These are phyloP conservation scores for Dilophus febrilis DNA, from an alignment of 2,888 invertebrate genomes.

Conservation along the genomic window DNA sequence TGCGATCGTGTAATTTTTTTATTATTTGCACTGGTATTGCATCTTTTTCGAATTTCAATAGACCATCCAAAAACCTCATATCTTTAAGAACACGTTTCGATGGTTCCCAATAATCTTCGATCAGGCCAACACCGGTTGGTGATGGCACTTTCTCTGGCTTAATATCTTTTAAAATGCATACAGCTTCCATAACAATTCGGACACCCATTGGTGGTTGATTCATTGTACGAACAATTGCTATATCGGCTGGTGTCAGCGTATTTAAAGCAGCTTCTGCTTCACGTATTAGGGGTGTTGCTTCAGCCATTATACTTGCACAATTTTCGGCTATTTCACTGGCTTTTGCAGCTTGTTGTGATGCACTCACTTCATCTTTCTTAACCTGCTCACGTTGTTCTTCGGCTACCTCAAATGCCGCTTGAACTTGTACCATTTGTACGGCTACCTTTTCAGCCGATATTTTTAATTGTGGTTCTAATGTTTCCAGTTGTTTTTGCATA, in stretches of 20 bases:
- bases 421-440: conserved; percentile 68
- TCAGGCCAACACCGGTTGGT: conserved; percentile 63
- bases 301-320: conserved; percentile 79
- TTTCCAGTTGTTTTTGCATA: conserved; percentile 69
- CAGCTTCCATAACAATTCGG: conserved; percentile 83
- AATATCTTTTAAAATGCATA: conserved; percentile 81
- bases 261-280: conserved; percentile 73
- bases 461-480: conserved; percentile 72
- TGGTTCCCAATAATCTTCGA: conserved; percentile 88
- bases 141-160: conserved; percentile 79
- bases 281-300: conserved; percentile 82
- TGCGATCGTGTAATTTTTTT: conserved; percentile 64
- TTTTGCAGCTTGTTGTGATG: conserved; percentile 55
- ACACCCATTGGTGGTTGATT: conserved; percentile 87
- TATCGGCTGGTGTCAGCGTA: conserved; percentile 71
- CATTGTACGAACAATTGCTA: conserved; percentile 90
- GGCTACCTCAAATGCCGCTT: conserved; percentile 73
- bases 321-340: conserved; percentile 83
- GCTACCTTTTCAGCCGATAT: conserved; percentile 78
- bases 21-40: conserved; percentile 73
- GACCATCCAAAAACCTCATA: conserved; percentile 74
- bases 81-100: conserved; percentile 79
- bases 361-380: conserved; percentile 61
- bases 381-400: conserved; percentile 42
- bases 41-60: conserved; percentile 83